These are phyloP conservation scores for Monoplex corrugatus DNA, from an alignment of 2,888 invertebrate species.

Conservation along the genomic window DNA sequence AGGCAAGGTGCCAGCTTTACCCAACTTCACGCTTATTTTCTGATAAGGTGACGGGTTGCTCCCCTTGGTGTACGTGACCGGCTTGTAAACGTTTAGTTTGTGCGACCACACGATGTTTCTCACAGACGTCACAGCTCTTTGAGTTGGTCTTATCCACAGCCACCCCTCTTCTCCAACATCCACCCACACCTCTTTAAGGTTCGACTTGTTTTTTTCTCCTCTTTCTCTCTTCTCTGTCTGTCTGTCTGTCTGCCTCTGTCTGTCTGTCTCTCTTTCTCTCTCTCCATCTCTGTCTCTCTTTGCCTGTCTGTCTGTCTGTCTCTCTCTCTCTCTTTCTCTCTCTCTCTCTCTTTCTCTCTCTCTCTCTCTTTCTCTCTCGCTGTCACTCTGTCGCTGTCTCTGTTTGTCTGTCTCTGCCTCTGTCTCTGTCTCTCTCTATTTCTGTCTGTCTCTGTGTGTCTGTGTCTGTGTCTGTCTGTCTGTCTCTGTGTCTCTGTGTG, in stretches of 20 bases:
- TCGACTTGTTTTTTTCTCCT: neutral
- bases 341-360: neutral
- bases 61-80: too few species aligned
- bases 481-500: neutral
- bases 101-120: too few species aligned
- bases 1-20: too few species aligned
- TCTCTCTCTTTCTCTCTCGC: neutral
- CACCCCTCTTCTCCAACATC: too few species aligned
- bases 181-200: neutral
- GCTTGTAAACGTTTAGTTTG: too few species aligned
- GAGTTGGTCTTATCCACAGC: too few species aligned
- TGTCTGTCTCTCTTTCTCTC: neutral
- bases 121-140: too few species aligned
- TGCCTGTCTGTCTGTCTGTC: neutral
- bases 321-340: neutral
- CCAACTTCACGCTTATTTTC: too few species aligned
- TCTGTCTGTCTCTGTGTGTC: neutral
- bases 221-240: neutral
- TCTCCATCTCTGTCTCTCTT: neutral
- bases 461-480: neutral
- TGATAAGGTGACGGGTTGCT: too few species aligned
- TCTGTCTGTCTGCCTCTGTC: neutral
- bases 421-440: neutral
- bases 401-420: neutral
- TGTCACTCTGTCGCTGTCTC: neutral